These are phyloP conservation scores for Noctua comes DNA, from an alignment of 2,888 invertebrate species.

Conservation along the genomic window DNA sequence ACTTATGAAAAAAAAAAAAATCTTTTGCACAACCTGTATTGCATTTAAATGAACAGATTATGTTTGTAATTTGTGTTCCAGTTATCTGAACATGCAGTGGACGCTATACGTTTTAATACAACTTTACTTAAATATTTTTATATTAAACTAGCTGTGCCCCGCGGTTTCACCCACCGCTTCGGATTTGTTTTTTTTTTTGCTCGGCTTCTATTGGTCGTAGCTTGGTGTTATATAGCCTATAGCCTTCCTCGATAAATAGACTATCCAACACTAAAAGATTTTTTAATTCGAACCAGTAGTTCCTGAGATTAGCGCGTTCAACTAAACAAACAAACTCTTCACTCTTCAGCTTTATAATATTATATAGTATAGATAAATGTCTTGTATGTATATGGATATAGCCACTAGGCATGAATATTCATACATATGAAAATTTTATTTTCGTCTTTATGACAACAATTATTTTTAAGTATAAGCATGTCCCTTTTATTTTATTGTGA, in stretches of 20 bases:
- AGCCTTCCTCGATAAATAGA: too few relatives aligned
- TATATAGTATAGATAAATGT: neutral
- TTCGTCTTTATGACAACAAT: slow-evolving; percentile 44
- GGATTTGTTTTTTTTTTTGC: too few relatives aligned
- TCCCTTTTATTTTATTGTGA: slow-evolving; percentile 20
- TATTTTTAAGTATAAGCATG: slow-evolving; percentile 47
- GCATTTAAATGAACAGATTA: slow-evolving; percentile 51
- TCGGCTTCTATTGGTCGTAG: too few relatives aligned
- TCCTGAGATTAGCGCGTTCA: too few relatives aligned
- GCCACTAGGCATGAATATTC: slow-evolving; percentile 47
- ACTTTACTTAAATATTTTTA: neutral
- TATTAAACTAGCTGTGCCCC: too few relatives aligned
- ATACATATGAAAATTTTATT: slow-evolving; percentile 33
- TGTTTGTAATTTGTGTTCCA: slow-evolving; percentile 43
- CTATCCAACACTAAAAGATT: too few relatives aligned
- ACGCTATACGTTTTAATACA: slow-evolving; percentile 32
- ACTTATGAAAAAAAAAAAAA: neutral
- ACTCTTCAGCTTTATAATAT: too few relatives aligned
- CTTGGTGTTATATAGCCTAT: too few relatives aligned
- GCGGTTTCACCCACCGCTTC: too few relatives aligned
- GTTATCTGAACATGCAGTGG: slow-evolving; percentile 19
- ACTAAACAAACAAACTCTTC: too few relatives aligned
- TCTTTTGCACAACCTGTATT: slow-evolving; percentile 21
- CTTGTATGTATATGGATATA: neutral
- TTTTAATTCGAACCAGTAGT: too few relatives aligned